Base-by-base conservation (phyloP, 2,888 invertebrate genomes). In the Microctonus brassicae region DNA sequence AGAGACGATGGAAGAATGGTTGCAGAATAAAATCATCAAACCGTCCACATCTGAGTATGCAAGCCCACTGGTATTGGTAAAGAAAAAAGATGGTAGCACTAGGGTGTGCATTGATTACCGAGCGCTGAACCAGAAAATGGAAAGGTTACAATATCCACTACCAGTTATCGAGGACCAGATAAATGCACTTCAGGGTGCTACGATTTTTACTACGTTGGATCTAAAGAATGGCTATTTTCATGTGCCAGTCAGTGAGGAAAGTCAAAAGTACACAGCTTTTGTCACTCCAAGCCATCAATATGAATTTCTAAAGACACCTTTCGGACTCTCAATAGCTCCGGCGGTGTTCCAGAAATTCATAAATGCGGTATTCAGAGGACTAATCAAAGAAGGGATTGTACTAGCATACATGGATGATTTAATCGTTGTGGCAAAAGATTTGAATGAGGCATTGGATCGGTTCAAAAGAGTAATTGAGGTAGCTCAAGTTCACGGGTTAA, bases 41-140 rank as follows among this genome's bases (percentile, higher is more conserved):
- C 78, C 76, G 0, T 77, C 76, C 62, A 36, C 22, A 2, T 79
- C 78, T 0, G 75, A 80, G 0, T 80, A 73, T 63, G 65, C 78
- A 0, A 82, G 79, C 39, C 80, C 76, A 3, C 72, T 81, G 0
- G 76, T 82, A 0, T 47, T 78, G 10, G 76, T 77, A 2, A 42
- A 65, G 10, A 80, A 79, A 65, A 81, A 79, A 58, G 71, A 77
- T 53, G 78, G 75, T 6, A 24, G 64, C 7, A 34, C 64, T 4
- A 72, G 80, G 24, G 36, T 81, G 0, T 80, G 80, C 69, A 70
- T 80, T 1, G 80, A 81, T 63, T 82, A 78, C 52, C 24, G 80
- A 24, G 64, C 24, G 13, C 20, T 81, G 9, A 81, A 76, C 76
- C 2, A 47, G 76, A 0, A 73, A 78, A 33, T 80, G 80, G 58